phyloP scores from a whole-genome alignment of 2,113 vertebrate genomes.

The Rhadina sibilatrix region DNA sequence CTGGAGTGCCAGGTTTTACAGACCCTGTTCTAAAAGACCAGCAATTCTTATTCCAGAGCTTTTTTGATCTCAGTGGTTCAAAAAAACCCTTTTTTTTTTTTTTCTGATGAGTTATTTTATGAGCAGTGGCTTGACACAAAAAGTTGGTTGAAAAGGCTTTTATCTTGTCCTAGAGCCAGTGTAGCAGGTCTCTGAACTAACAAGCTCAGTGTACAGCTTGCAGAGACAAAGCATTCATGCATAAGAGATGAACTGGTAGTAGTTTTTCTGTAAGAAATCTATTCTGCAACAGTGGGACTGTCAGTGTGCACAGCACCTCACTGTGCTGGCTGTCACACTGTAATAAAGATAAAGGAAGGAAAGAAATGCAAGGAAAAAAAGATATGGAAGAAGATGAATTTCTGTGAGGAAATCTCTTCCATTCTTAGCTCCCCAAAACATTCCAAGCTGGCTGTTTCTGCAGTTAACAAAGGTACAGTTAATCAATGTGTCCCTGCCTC shows the following conservation, averaged over 20 bases:
- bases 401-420: not conserved
- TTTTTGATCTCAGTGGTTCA: not conserved
- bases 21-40: not conserved
- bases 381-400: not conserved
- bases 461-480: slow-evolving; percentile 9
- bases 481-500: not conserved
- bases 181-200: not conserved
- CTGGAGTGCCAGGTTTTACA: not conserved
- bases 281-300: not conserved
- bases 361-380: not conserved
- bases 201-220: not conserved
- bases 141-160: not conserved
- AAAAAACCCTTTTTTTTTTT: not conserved
- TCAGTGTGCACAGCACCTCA: not conserved
- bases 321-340: not conserved
- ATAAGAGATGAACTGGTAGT: slow-evolving; percentile 15
- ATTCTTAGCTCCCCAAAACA: not conserved
- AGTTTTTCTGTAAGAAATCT: not conserved
- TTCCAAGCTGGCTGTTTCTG: not conserved
- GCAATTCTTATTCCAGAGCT: not conserved
- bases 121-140: not conserved
- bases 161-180: not conserved
- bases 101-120: not conserved
- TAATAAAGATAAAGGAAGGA: slow-evolving; percentile 44
- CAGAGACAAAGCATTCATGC: slow-evolving; percentile 33